Evolutionary conservation across 2,797 vertebrate genomes (phyloP).

Genomic region (Enteromius thamalakanensis): DNA sequence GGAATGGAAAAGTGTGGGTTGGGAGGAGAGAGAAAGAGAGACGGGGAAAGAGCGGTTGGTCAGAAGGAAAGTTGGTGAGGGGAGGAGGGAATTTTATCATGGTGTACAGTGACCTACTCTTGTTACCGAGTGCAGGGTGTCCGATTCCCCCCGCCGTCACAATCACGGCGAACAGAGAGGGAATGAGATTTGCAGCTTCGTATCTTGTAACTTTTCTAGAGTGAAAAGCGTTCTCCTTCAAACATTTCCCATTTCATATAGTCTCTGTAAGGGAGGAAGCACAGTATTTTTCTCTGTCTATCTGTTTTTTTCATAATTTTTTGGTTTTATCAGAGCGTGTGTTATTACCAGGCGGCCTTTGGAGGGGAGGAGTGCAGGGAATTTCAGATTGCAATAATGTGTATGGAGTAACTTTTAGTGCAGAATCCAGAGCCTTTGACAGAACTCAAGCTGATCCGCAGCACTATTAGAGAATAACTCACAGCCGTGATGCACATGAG

Average conservation of each 20-base stretch:
- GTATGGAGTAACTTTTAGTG: slow-evolving; percentile 16
- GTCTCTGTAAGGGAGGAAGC: slow-evolving; percentile 12
- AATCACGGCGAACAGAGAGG: slow-evolving; percentile 49
- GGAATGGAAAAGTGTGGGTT: slow-evolving; percentile 42
- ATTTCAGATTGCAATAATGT: slow-evolving; percentile 35
- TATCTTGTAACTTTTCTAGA: slow-evolving; percentile 38
- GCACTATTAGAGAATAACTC: background rate
- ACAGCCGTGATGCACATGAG: background rate
- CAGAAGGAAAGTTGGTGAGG: slow-evolving; percentile 93
- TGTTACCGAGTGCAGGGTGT: slow-evolving; percentile 90
- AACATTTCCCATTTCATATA: slow-evolving; percentile 21
- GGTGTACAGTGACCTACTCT: slow-evolving; percentile 98
- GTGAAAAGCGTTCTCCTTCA: slow-evolving; percentile 23
- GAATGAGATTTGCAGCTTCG: slow-evolving; percentile 43
- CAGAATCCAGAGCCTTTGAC: slow-evolving; percentile 9
- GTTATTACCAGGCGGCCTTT: slow-evolving; percentile 22
- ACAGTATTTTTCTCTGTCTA: background rate
- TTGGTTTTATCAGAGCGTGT: slow-evolving; percentile 18
- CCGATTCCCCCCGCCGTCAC: slow-evolving; percentile 73
- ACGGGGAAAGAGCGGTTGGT: slow-evolving; percentile 79
- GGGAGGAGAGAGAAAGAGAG: slow-evolving; percentile 74
- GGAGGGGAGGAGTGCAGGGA: slow-evolving; percentile 10
- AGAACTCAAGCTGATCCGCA: background rate
- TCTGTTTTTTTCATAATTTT: background rate
- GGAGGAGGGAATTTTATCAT: slow-evolving; percentile 99